phyloP scores from a whole-genome alignment of 2,113 vertebrate genomes.

The Mustelus asterias region DNA sequence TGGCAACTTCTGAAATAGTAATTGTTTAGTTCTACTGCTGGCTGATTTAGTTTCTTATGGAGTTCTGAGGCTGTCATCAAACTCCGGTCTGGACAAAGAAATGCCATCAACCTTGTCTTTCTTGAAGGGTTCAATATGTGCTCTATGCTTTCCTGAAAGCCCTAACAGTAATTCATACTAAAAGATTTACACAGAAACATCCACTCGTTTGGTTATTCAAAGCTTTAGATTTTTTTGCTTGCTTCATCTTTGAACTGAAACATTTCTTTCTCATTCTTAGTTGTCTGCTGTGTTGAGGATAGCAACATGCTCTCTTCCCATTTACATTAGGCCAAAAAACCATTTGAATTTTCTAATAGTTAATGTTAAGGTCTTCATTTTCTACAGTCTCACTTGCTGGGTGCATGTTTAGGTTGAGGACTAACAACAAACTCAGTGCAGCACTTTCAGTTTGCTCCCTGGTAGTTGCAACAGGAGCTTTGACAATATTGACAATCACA shows the following conservation, averaged over 20 bases:
- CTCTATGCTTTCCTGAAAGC: conserved; percentile 75
- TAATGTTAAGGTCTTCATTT: conserved; percentile 52
- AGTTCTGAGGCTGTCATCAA: conserved; percentile 75
- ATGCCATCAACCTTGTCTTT: conserved; percentile 70
- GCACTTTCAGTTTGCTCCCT: conserved; percentile 58
- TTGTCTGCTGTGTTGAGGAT: background rate
- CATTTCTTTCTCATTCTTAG: conserved; percentile 47
- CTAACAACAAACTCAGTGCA: conserved; percentile 64
- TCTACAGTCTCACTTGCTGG: conserved; percentile 61
- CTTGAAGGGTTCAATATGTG: conserved; percentile 69
- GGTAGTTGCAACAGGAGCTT: conserved; percentile 58
- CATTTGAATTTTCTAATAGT: conserved; percentile 39
- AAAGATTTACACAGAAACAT: conserved; percentile 79
- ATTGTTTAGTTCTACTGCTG: conserved; percentile 67
- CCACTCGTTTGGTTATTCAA: conserved; percentile 62
- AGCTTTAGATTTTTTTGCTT: conserved; percentile 64
- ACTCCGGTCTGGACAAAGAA: conserved; percentile 71
- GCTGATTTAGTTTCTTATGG: conserved; percentile 72
- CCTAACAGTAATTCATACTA: conserved; percentile 67
- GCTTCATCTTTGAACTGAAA: conserved; percentile 68
- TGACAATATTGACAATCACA: too few species aligned
- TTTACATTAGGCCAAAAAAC: background rate
- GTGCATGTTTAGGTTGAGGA: conserved; percentile 64
- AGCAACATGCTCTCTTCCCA: conserved; percentile 52
- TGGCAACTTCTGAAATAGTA: conserved; percentile 70